phyloP scores from a whole-genome alignment of 2,797 vertebrate species.

The Hephaestus fuliginosus region DNA sequence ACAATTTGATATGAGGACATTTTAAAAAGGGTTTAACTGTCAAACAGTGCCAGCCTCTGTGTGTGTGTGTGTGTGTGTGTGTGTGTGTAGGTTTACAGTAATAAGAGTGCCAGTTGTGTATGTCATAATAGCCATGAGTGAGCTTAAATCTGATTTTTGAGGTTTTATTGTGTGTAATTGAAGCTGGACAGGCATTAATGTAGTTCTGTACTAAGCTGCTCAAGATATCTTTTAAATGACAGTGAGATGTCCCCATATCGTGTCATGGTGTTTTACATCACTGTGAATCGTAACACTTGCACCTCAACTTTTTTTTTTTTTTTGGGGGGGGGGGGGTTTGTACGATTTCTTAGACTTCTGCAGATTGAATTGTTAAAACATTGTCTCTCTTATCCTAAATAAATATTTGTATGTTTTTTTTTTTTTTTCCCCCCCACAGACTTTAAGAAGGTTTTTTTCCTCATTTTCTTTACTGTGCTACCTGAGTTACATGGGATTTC shows the following conservation, averaged over 20 bases:
- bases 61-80: slow-evolving; percentile 3
- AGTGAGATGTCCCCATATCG: slow-evolving; percentile 2
- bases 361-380: slow-evolving; percentile 20
- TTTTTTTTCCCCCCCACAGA: neutral
- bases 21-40: slow-evolving; percentile 10
- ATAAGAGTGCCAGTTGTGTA: slow-evolving; percentile 12
- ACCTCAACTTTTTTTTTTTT: slow-evolving; percentile 24
- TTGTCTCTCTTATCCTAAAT: slow-evolving; percentile 22
- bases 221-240: slow-evolving; percentile 6
- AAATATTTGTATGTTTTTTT: slow-evolving; percentile 31
- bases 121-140: slow-evolving; percentile 11
- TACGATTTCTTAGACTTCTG: slow-evolving; percentile 22
- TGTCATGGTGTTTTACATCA: slow-evolving; percentile 19
- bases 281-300: slow-evolving; percentile 40
- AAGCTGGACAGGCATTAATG: slow-evolving; percentile 30
- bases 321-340: slow-evolving; percentile 14
- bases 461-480: neutral
- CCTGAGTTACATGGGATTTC: neutral
- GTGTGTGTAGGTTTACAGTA: slow-evolving; percentile 36
- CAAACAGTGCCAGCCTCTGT: slow-evolving; percentile 10
- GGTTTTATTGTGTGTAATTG: slow-evolving; percentile 27
- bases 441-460: neutral
- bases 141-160: slow-evolving; percentile 14
- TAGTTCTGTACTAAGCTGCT: slow-evolving; percentile 61
- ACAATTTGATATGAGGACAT: slow-evolving; percentile 3